Conservation (phyloP, 2,113 vertebrate species). For the Oncorhynchus nerka region DNA sequence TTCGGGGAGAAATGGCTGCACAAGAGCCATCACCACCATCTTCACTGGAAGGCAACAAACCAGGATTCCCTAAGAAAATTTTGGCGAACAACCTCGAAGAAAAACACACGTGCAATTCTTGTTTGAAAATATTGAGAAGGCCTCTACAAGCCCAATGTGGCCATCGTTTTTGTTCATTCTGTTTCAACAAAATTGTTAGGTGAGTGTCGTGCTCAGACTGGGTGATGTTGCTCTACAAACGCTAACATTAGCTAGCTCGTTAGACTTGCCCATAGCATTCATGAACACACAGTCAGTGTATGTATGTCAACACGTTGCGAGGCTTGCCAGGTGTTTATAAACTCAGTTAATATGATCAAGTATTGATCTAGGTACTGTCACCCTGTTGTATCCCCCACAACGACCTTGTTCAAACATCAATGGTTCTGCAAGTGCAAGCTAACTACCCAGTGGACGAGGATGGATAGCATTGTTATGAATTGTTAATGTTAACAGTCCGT, state of each 20-base stretch:
- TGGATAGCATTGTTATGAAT: neutral
- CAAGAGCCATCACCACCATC: slow-evolving; percentile 85
- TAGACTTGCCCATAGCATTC: slow-evolving; percentile 3
- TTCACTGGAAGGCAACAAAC: slow-evolving; percentile 88
- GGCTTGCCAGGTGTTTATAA: neutral
- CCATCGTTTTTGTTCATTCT: slow-evolving; percentile 92
- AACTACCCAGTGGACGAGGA: neutral
- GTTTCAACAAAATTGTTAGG: slow-evolving; percentile 89
- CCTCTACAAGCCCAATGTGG: slow-evolving; percentile 93
- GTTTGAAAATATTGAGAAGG: slow-evolving; percentile 85
- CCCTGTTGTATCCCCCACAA: neutral
- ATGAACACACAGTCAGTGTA: slow-evolving; percentile 7
- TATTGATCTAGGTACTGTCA: neutral
- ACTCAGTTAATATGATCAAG: slow-evolving; percentile 12
- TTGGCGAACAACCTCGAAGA: slow-evolving; percentile 87
- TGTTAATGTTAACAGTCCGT: no score
- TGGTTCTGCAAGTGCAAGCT: neutral
- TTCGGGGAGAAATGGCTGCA: slow-evolving; percentile 75
- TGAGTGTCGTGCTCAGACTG: slow-evolving; percentile 55
- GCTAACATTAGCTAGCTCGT: neutral
- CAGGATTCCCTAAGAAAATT: slow-evolving; percentile 90
- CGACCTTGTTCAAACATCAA: neutral
- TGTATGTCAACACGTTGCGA: no score
- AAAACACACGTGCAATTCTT: slow-evolving; percentile 93
- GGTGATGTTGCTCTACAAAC: no score